Conservation (phyloP, 2,797 vertebrate species). For the Pelobates cultripes region DNA sequence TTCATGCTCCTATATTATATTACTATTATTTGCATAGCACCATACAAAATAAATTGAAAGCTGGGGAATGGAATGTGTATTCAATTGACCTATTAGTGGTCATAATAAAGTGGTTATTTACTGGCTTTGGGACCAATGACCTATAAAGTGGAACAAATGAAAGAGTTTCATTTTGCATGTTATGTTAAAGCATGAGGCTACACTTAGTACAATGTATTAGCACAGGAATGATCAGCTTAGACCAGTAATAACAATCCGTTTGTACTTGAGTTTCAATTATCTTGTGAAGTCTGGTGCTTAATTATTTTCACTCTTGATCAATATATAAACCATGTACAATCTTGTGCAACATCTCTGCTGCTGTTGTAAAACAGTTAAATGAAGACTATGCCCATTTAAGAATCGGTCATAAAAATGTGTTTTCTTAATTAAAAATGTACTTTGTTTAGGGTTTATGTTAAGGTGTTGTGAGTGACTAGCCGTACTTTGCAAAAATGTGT, state of each 20-base stretch:
- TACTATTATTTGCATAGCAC: no score
- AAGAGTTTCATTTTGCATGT: not conserved
- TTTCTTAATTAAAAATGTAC: no score
- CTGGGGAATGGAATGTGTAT: not conserved
- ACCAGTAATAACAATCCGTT: not conserved
- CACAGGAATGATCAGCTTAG: not conserved
- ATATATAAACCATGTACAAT: not conserved
- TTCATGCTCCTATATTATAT: no score
- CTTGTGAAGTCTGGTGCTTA: not conserved
- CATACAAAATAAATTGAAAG: not conserved
- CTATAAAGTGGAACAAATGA: not conserved
- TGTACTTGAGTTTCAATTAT: conserved; percentile 1
- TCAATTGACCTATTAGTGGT: not conserved
- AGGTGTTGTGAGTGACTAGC: no score
- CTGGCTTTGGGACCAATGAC: not conserved
- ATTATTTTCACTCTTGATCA: conserved; percentile 23
- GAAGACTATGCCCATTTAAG: no score
- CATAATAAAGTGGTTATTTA: not conserved
- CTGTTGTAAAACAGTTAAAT: not conserved
- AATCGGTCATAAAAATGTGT: no score
- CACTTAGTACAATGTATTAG: not conserved
- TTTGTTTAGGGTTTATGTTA: not conserved
- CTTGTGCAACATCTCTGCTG: not conserved
- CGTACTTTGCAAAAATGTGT: no score
- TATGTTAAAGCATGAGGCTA: not conserved